These are phyloP conservation scores for Polyommatus iphigenia DNA, from an alignment of 2,888 invertebrate species.

Conservation along the genomic window DNA sequence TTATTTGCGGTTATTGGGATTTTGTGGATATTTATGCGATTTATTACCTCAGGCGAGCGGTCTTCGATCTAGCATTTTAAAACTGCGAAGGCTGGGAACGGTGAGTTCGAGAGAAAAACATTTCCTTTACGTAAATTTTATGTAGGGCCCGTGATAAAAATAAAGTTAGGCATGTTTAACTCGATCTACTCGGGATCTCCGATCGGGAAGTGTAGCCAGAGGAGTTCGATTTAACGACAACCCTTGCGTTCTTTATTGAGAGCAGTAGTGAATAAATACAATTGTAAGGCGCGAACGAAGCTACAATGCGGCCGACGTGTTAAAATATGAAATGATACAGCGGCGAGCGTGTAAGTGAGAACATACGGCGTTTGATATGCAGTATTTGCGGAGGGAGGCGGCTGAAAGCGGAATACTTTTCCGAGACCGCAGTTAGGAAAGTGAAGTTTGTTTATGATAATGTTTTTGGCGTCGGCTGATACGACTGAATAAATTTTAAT, in stretches of 20 bases:
- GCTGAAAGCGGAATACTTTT: conserved; percentile 43
- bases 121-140: conserved; percentile 10
- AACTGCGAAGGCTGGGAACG: not conserved
- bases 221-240: conserved; percentile 11
- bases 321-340: conserved; percentile 15
- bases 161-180: conserved; percentile 14
- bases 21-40: conserved; percentile 28
- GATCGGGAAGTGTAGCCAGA: not conserved
- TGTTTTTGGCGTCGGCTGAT: conserved; percentile 42
- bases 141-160: not conserved
- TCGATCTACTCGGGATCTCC: conserved; percentile 15
- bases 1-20: conserved; percentile 49
- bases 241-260: conserved; percentile 5
- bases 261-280: conserved; percentile 1
- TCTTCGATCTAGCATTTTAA: conserved; percentile 8
- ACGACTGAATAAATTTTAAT: conserved; percentile 46
- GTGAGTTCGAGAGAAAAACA: not conserved
- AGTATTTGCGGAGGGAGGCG: conserved; percentile 37
- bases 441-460: conserved; percentile 48
- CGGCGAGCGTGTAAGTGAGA: conserved; percentile 26
- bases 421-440: conserved; percentile 42
- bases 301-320: not conserved
- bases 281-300: not conserved
- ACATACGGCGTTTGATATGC: conserved; percentile 37
- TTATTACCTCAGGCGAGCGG: conserved; percentile 28